These are phyloP conservation scores for Drosophila ambigua DNA, from an alignment of 1,140 invertebrate genomes.

Conservation along the genomic window DNA sequence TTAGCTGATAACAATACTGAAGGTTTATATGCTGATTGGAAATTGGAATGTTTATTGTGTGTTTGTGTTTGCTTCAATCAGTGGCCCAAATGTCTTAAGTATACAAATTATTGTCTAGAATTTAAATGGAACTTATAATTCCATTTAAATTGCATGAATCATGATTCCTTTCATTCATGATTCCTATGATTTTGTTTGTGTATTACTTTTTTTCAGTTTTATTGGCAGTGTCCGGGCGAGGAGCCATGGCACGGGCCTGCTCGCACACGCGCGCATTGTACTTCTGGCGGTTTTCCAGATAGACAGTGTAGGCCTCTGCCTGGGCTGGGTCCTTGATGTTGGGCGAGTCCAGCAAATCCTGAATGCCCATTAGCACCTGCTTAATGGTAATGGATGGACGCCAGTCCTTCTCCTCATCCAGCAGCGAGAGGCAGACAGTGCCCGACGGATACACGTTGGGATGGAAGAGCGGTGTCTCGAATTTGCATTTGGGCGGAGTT, in stretches of 20 bases:
- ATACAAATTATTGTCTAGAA: no score
- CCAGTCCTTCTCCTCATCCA: constrained; percentile 99
- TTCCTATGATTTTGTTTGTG: no score
- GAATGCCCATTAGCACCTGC: constrained; percentile 99
- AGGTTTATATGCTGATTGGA: not conserved
- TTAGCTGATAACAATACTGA: not conserved
- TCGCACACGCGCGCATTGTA: constrained; percentile 98
- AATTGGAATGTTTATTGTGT: no score
- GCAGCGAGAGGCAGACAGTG: constrained; percentile 98
- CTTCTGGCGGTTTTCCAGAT: constrained; percentile 98
- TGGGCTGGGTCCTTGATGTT: constrained; percentile 99
- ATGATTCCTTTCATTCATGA: no score
- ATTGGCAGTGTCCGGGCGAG: constrained; percentile 84
- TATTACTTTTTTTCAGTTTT: constrained; percentile 84
- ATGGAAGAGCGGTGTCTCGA: constrained; percentile 99
- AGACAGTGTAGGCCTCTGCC: constrained; percentile 99
- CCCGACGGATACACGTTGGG: constrained; percentile 99
- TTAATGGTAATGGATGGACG: constrained; percentile 99
- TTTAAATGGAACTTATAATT: no score
- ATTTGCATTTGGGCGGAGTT: constrained; percentile 99
- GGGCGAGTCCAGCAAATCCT: constrained; percentile 99
- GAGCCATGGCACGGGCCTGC: constrained; percentile 97
- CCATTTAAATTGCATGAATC: no score
- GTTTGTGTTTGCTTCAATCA: no score
- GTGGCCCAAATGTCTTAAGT: no score